phyloP scores from a whole-genome alignment of 2,113 vertebrate genomes.

The Colius striatus region DNA sequence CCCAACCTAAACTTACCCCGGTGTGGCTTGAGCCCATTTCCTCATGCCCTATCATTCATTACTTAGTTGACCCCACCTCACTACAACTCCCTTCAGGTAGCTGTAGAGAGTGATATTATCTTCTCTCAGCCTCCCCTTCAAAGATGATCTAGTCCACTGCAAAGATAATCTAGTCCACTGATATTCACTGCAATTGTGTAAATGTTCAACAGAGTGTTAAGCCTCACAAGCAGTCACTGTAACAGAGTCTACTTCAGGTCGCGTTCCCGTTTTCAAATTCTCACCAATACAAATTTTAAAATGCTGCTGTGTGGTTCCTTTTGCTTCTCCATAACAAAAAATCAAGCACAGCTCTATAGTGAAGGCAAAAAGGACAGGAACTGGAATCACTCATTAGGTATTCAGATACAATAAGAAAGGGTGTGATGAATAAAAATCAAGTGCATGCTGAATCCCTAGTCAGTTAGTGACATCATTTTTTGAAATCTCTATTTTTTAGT shows the following conservation, averaged over 20 bases:
- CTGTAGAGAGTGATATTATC: too few relatives aligned
- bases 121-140: too few relatives aligned
- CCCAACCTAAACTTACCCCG: too few relatives aligned
- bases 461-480: neutral
- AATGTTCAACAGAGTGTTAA: neutral
- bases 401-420: neutral
- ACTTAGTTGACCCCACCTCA: too few relatives aligned
- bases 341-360: neutral
- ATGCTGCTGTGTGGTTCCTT: neutral
- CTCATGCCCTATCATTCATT: too few relatives aligned
- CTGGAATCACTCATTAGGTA: neutral
- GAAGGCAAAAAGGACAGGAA: neutral
- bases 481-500: neutral
- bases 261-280: neutral
- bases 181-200: neutral
- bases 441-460: neutral
- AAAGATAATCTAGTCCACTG: neutral
- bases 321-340: neutral
- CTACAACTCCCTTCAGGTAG: too few relatives aligned
- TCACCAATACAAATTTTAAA: neutral
- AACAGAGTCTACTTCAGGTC: neutral
- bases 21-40: too few relatives aligned
- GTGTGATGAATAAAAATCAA: neutral
- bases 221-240: neutral
- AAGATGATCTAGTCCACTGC: too few relatives aligned